Base-by-base conservation (phyloP, 2,888 invertebrate genomes). In the Acleris literana region DNA sequence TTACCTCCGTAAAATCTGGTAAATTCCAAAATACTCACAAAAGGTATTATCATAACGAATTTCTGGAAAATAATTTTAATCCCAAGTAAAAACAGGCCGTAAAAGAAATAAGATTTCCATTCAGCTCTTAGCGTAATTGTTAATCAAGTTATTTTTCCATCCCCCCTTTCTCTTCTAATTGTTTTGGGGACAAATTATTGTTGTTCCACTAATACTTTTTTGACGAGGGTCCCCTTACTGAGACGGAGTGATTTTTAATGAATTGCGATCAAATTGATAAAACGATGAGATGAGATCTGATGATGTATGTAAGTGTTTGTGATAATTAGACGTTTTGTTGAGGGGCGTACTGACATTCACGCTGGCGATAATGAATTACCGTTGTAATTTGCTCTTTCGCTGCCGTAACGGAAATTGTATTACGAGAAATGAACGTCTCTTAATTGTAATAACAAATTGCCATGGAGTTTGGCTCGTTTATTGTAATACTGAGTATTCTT, bases 101-200 rank as follows among this genome's bases (percentile, higher is more conserved):
- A 2, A 33, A 49, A 43, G 55, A 65, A 65, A 65, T 56, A 56
- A 56, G 51, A 65, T 61, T 62, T 48, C 57, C 39, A 39, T 57
- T 57, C 55, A 16, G 55, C 57, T 46, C 46, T 20, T 13, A 58
- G 46, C 52, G 20, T 65, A 65, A 61, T 66, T 62, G 57, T 57
- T 67, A 67, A 67, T 67, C 58, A 56, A 57, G 65, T 68, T 65
- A 64, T 64, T 64, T 68, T 57, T 56, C 60, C 64, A 60, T 61
- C 62, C 46, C 51, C 56, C 58, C 33, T 60, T 52, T 56, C 43
- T 49, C 43, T 16, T 29, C 56, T 60, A 72, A 69, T 67, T 82
- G 81, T 84, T 83, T 79, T 77, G 72, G 72, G 80, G 86, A 84
- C 87, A 85, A 87, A 88, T 87, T 87, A 85, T 87, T 85, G 84